A percentile compares a stretch with the other conserved stretches of the same genome.
These are phyloP conservation scores for Gymnarchus niloticus DNA, from an alignment of 2,113 vertebrate genomes.

Conservation along the genomic window DNA sequence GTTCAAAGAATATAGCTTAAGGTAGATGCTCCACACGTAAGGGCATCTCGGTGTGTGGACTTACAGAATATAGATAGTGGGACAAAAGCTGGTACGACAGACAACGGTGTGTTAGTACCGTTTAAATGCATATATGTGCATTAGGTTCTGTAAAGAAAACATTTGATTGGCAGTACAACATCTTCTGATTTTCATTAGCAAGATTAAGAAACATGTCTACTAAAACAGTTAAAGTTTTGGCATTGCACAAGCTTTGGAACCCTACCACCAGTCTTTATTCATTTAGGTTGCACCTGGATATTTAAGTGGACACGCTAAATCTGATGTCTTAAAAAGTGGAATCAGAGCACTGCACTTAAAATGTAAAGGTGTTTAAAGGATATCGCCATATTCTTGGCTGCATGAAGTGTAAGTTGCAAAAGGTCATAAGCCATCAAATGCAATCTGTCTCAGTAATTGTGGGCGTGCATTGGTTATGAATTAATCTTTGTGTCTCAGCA, in stretches of 20 bases:
- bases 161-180: too few relatives aligned
- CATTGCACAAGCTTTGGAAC: conserved; percentile 1
- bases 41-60: conserved; percentile 41
- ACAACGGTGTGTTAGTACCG: too few relatives aligned
- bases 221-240: neutral
- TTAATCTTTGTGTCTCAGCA: neutral
- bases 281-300: conserved; percentile 17
- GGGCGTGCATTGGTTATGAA: neutral
- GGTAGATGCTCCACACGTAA: conserved; percentile 51
- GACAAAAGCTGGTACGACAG: neutral
- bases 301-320: neutral
- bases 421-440: neutral
- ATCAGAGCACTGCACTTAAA: neutral
- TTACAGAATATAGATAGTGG: neutral
- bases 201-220: neutral
- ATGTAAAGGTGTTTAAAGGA: neutral
- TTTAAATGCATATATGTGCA: neutral
- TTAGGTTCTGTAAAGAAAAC: neutral
- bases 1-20: conserved; percentile 25
- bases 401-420: neutral
- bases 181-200: neutral
- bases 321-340: neutral
- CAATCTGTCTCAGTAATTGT: neutral
- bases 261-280: conserved; percentile 14
- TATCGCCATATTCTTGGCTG: neutral